These are phyloP conservation scores for Chlorodrepanis virens DNA, from an alignment of 2,113 vertebrate genomes.

Conservation along the genomic window DNA sequence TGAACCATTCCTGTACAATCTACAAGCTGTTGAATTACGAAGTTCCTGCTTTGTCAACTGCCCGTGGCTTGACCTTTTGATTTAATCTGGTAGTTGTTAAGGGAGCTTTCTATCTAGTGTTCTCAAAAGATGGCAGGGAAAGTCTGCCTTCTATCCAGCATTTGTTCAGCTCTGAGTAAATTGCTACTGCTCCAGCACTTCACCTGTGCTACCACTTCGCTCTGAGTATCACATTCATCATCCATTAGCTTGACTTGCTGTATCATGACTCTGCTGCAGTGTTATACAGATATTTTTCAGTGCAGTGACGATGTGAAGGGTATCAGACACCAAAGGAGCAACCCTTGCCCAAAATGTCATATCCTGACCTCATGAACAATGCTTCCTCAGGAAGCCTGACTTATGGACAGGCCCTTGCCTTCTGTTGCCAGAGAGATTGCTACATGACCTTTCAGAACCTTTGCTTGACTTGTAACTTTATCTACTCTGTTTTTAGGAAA, in stretches of 20 bases:
- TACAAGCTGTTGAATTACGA: neutral
- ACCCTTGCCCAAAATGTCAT: neutral
- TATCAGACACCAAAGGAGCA: neutral
- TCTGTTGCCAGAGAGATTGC: neutral
- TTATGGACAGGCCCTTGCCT: neutral
- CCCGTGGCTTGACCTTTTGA: neutral
- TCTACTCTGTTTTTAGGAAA: neutral
- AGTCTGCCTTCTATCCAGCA: neutral
- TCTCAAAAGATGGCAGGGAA: neutral
- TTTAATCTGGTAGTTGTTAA: slow-evolving; percentile 4
- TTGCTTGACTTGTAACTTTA: neutral
- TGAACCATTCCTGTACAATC: neutral
- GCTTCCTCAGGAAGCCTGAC: neutral
- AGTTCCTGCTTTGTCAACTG: neutral
- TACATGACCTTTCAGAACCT: neutral
- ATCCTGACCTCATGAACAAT: neutral
- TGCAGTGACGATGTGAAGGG: neutral
- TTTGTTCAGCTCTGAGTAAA: slow-evolving; percentile 25
- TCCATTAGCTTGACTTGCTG: neutral
- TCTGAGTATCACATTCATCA: neutral
- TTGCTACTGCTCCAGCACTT: slow-evolving; percentile 7
- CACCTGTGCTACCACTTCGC: neutral
- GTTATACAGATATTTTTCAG: neutral
- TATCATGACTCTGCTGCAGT: neutral
- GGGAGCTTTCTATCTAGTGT: neutral